Base-by-base conservation (phyloP, 2,888 invertebrate species). In the Pteria penguin region DNA sequence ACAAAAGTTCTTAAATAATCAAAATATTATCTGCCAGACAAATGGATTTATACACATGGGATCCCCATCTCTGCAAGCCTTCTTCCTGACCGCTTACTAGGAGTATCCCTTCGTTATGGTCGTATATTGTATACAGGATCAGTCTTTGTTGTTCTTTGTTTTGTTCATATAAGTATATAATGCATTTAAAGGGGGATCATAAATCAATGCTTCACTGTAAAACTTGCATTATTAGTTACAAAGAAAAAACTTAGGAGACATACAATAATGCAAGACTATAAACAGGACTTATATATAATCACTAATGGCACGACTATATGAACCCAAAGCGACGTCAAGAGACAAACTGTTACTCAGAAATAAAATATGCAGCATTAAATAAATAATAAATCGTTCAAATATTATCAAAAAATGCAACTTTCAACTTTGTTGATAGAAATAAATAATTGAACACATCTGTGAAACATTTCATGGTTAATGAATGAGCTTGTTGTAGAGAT, bases 401-500 rank as follows among this genome's bases (percentile, higher is more conserved):
- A n/a, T n/a, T n/a, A n/a, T n/a, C n/a, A n/a, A n/a, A n/a, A n/a
- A 73, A 67, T 67, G 60, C 61, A 67, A 33, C 26, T 65, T 76
- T 67, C 76, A 76, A 76, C 76, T 76, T 65, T 33, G 76, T 76
- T 76, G 76, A 76, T 69, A 76, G 36, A 52, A 36, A 69, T 63
- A 45, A 69, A 76, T 61, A 75, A 70, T 73, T 76, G 76, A 76
- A 76, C 76, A 76, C 76, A 76, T 76, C 32, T 62, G 58, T 73
- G 29, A 63, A 24, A 52, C 27, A 45, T 45, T 45, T 45, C 27
- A 61, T 45, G 61, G 61, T 61, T 36, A 33, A 63, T 63, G 36
- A 63, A 29, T 22, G 36, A 63, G 36, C 18, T 36, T 14, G 5
- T 14, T 24, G 14, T 8, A 4, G 58, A 22, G n/a, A 26, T 58